Evolutionary conservation across 2,888 invertebrate species (phyloP).

Genomic region (Himalopsyche japonica): DNA sequence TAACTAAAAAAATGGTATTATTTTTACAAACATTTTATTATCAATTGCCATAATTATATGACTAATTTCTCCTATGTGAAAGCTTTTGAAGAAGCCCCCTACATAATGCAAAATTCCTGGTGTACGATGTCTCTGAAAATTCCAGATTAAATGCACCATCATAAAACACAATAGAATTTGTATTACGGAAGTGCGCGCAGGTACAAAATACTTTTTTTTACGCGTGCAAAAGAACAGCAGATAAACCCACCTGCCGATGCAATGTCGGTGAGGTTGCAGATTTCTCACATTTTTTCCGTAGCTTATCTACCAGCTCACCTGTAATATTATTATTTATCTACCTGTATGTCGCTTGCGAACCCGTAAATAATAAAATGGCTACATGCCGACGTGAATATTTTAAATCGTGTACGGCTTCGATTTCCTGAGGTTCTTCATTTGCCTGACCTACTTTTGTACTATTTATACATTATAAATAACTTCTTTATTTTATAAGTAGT

Average conservation of each 20-base stretch:
- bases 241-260: background rate
- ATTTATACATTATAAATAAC: background rate
- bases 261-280: background rate
- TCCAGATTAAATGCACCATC: background rate
- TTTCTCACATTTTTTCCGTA: background rate
- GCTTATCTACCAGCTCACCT: background rate
- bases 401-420: background rate
- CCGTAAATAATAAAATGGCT: background rate
- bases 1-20: too few relatives aligned
- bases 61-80: too few relatives aligned
- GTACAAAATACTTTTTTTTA: background rate
- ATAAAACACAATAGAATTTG: background rate
- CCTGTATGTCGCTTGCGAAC: background rate
- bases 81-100: too few relatives aligned
- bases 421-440: background rate
- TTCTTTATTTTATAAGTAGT: background rate
- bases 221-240: background rate
- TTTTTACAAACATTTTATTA: too few relatives aligned
- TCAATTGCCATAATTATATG: too few relatives aligned
- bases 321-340: background rate
- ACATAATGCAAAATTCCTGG: too few relatives aligned
- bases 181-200: background rate
- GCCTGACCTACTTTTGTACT: background rate
- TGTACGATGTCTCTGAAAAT: background rate
- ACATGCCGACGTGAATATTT: background rate